phyloP scores from a whole-genome alignment of 2,888 invertebrate species.

The Drosophila sordidula region DNA sequence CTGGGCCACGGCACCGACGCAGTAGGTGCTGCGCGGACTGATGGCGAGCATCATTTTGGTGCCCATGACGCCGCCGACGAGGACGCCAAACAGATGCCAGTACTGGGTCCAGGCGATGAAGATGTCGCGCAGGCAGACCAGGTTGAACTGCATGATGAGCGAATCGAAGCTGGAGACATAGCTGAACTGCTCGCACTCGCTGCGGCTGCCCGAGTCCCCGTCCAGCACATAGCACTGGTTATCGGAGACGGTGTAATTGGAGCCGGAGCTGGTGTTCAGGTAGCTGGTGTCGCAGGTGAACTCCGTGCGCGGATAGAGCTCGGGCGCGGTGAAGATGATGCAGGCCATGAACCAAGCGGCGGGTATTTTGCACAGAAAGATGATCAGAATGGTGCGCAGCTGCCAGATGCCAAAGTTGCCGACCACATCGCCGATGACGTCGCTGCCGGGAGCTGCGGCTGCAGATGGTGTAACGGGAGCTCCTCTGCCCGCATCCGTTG shows the following conservation, averaged over 20 bases:
- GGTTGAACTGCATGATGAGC: conserved; percentile 84
- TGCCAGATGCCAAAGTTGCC: conserved; percentile 86
- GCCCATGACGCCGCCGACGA: conserved; percentile 84
- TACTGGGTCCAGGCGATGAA: conserved; percentile 85
- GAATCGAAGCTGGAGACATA: conserved; percentile 82
- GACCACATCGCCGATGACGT: conserved; percentile 81
- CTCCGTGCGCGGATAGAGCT: conserved; percentile 78
- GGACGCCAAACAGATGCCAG: conserved; percentile 85
- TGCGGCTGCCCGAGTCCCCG: conserved; percentile 24
- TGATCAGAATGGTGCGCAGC: conserved; percentile 83
- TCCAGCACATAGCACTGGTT: conserved; percentile 78
- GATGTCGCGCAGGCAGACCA: conserved; percentile 85
- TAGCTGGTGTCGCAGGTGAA: conserved; percentile 73
- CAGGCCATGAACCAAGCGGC: conserved; percentile 86
- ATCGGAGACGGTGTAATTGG: conserved; percentile 62
- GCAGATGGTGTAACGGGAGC: conserved; percentile 1
- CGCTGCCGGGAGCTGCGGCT: conserved; percentile 38
- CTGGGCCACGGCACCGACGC: conserved; percentile 84
- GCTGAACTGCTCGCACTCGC: conserved; percentile 74
- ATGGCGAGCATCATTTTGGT: conserved; percentile 84
- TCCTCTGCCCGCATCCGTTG: background rate
- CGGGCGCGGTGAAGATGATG: conserved; percentile 85
- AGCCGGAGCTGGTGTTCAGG: conserved; percentile 21
- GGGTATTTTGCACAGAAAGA: conserved; percentile 85
- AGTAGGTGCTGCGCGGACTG: conserved; percentile 84